phyloP scores from a whole-genome alignment of 1,140 invertebrate genomes.

The Bombus waltoni region DNA sequence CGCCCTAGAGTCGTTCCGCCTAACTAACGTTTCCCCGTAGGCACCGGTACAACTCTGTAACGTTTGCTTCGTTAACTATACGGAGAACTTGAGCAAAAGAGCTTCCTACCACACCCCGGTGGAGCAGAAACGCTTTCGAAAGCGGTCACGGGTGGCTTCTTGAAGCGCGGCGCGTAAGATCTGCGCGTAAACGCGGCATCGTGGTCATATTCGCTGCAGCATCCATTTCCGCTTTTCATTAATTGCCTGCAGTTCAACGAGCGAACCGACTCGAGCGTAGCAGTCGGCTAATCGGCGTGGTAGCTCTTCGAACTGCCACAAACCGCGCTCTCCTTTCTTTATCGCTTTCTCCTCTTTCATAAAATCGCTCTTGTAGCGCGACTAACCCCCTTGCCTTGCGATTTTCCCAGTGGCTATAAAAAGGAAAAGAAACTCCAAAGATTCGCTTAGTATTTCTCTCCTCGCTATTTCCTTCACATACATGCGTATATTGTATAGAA shows the following conservation, averaged over 20 bases:
- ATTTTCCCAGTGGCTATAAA: background rate
- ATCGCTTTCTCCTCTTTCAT: constrained; percentile 55
- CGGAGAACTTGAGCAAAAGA: background rate
- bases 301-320: constrained; percentile 28
- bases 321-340: constrained; percentile 47
- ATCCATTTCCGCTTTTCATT: constrained; percentile 54
- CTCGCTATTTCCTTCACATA: no score
- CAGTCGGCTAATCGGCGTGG: background rate
- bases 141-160: constrained; percentile 15
- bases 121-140: constrained; percentile 31
- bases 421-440: no score
- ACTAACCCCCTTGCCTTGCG: background rate
- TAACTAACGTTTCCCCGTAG: background rate
- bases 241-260: background rate
- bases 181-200: background rate
- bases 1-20: background rate
- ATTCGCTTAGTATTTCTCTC: no score
- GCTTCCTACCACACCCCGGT: constrained; percentile 1
- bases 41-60: background rate
- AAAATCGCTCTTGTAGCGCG: background rate
- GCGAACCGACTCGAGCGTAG: background rate
- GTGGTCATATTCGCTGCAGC: background rate
- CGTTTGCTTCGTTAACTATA: background rate
- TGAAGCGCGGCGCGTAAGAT: background rate
- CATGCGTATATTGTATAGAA: no score